A percentile compares a stretch with the other conserved stretches of the same genome.
phyloP scores from a whole-genome alignment of 2,888 invertebrate genomes.

The Agriopis aurantiaria region DNA sequence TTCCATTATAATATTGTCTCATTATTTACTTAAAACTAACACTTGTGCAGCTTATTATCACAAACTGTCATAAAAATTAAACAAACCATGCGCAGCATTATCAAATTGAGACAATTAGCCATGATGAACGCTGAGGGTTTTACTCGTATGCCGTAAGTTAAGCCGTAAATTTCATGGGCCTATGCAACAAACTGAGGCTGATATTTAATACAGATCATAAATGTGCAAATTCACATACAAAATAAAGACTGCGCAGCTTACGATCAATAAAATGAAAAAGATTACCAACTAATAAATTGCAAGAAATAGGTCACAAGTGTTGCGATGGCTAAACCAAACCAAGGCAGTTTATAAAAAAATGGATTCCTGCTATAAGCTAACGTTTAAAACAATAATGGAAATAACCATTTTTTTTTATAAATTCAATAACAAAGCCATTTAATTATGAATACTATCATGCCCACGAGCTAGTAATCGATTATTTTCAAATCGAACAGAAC shows the following conservation, averaged over 20 bases:
- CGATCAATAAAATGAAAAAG: constrained; percentile 16
- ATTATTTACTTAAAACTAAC: too few relatives aligned
- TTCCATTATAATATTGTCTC: too few relatives aligned
- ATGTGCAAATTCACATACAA: not conserved
- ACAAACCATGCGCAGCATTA: constrained; percentile 73
- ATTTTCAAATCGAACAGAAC: not conserved
- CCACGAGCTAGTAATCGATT: not conserved
- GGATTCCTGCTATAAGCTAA: too few relatives aligned
- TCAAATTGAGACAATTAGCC: constrained; percentile 70
- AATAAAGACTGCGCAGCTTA: constrained; percentile 4
- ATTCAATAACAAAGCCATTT: not conserved
- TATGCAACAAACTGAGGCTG: not conserved
- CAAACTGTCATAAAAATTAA: not conserved
- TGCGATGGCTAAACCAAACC: not conserved
- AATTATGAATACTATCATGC: too few relatives aligned
- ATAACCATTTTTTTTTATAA: not conserved
- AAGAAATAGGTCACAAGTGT: constrained; percentile 18
- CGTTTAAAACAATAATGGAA: not conserved
- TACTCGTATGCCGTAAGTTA: not conserved
- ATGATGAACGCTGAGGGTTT: constrained; percentile 45
- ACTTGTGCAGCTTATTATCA: not conserved
- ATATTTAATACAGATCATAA: not conserved
- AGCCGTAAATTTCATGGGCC: not conserved
- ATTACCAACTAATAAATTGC: constrained; percentile 14
- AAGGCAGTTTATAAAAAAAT: too few relatives aligned